A percentile compares a stretch with the other conserved stretches of the same genome.
phyloP scores from a whole-genome alignment of 2,888 invertebrate genomes.

The Ernsta delagoae region DNA sequence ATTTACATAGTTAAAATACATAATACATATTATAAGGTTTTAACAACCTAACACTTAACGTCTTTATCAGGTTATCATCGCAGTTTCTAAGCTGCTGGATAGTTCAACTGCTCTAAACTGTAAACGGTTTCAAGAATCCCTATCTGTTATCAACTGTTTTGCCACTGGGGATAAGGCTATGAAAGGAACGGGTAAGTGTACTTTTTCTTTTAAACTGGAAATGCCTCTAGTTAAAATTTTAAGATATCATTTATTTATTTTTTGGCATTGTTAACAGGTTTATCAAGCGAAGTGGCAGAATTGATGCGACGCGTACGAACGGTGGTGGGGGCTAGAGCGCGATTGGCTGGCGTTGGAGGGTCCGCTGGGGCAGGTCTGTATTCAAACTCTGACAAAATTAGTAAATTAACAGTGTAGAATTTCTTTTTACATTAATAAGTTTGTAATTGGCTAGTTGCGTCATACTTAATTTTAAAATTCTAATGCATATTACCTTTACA shows the following conservation, averaged over 20 bases:
- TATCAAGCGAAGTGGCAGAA: constrained; percentile 96
- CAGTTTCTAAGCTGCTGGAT: constrained; percentile 96
- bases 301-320: constrained; percentile 96
- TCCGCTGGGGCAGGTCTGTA: constrained; percentile 60
- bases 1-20: too few species aligned
- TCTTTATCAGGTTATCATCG: constrained; percentile 92
- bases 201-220: too few species aligned
- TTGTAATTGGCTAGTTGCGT: too few species aligned
- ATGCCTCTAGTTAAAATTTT: too few species aligned
- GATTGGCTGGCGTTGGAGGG: constrained; percentile 93
- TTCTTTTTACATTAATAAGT: too few species aligned
- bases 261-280: constrained; percentile 74
- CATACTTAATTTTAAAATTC: too few species aligned
- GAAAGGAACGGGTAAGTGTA: constrained; percentile 91
- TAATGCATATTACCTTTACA: too few species aligned
- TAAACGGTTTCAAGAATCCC: constrained; percentile 96
- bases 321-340: constrained; percentile 97
- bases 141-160: constrained; percentile 96
- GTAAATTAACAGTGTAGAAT: too few species aligned
- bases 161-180: constrained; percentile 97
- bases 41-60: constrained; percentile 54
- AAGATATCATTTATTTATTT: not conserved
- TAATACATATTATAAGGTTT: too few species aligned
- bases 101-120: constrained; percentile 96
- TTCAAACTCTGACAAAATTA: too few species aligned